Evolutionary conservation across 2,797 vertebrate genomes (phyloP).

Genomic region (Neosilurus hyrtlii): DNA sequence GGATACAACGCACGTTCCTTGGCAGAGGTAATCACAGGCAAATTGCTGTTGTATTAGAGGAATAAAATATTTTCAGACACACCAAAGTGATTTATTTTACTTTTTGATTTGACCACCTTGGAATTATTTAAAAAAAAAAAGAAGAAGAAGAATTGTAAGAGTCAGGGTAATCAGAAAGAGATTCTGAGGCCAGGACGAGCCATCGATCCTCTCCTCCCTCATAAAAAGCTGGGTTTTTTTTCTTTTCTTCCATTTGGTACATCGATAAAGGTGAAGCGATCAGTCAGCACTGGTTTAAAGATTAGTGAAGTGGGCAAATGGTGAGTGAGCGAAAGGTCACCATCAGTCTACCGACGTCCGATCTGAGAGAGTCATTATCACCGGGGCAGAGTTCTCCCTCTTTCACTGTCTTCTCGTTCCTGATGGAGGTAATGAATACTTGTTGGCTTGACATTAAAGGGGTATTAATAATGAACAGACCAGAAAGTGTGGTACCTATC

Average conservation of each 20-base stretch:
- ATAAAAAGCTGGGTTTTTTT: constrained; percentile 19
- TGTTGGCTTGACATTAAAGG: constrained; percentile 32
- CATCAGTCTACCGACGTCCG: constrained; percentile 29
- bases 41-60: background rate
- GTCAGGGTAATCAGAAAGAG: constrained; percentile 7
- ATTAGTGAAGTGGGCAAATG: constrained; percentile 35
- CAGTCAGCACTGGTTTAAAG: constrained; percentile 30
- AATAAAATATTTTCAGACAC: background rate
- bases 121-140: background rate
- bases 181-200: background rate
- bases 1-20: too few species aligned
- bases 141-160: background rate
- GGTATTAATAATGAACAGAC: constrained; percentile 21
- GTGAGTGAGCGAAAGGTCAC: constrained; percentile 27
- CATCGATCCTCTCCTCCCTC: constrained; percentile 12
- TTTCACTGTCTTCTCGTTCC: background rate
- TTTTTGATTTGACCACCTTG: background rate
- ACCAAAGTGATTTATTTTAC: background rate
- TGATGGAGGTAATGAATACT: background rate
- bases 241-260: constrained; percentile 1
- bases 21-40: background rate
- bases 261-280: constrained; percentile 30
- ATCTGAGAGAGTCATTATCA: constrained; percentile 32
- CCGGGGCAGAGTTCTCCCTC: constrained; percentile 9
- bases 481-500: background rate